Evolutionary conservation across 2,797 vertebrate genomes (phyloP), one percentile per base, ranked within the genome.

Genomic region (Muraenolepis orangiensis): DNA sequence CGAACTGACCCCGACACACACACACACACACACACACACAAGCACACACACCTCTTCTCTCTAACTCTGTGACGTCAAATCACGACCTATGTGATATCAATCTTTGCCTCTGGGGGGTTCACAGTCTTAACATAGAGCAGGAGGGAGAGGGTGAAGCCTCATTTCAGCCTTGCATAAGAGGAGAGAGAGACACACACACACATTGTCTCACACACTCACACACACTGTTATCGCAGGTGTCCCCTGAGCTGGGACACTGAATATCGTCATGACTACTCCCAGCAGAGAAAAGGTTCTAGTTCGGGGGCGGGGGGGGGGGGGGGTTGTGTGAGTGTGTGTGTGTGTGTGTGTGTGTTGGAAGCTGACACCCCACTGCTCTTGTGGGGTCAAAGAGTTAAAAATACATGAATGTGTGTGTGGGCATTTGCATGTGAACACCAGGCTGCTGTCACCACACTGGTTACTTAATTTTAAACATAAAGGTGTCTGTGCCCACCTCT

Each of bases 281-380:
- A 61, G 70, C 0, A 80, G 88, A 82, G 77, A 69, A 61, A 20
- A 61, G 51, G 78, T 70, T 79, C 87, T 83, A 80, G 80, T 87
- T 87, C 84, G 74, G 85, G 81, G 77, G 77, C 28, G 72, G 69
- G 26, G 72, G 76, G 26, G 72, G 76, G 78, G 57, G 28, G 0
- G 72, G 75, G 72, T 78, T 28, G 28, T 28, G 13, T 28, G 66
- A 14, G 66, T 34, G 61, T 64, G 3, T 8, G 3, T 26, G 67
- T 61, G 20, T n/a, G 57, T n/a, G 18, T 64, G 57, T 64, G 57
- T 64, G 57, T 64, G 57, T 26, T 20, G 1, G 57, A 0, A 12
- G 1, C 40, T 16, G 40, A 42, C 14, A 10, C 40, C 14, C 40
- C 40, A 14, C 13, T 14, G 14, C 40, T 2, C 40, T 2, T 18